Conservation (phyloP, 2,888 invertebrate genomes). For the Dryomyza anilis region DNA sequence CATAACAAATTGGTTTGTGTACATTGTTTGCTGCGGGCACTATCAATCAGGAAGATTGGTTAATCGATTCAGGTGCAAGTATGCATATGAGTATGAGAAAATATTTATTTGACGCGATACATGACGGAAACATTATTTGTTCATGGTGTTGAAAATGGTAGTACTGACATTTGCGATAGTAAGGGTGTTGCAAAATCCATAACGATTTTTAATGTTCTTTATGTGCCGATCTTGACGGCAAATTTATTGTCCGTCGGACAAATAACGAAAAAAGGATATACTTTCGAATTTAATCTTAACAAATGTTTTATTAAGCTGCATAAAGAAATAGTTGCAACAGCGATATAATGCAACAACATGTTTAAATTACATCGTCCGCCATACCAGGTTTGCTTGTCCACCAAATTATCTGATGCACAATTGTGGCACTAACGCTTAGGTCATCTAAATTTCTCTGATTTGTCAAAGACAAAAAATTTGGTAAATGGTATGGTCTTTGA, state of each 20-base stretch:
- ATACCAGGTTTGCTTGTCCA: neutral
- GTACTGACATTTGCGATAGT: neutral
- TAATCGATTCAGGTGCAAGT: slow-evolving; percentile 23
- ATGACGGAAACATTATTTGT: slow-evolving; percentile 21
- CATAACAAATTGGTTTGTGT: too few relatives aligned
- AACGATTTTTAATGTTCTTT: too few relatives aligned
- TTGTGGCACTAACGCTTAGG: slow-evolving; percentile 36
- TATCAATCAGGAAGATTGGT: slow-evolving; percentile 20
- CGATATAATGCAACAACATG: slow-evolving; percentile 2
- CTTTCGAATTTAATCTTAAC: neutral
- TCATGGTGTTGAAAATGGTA: slow-evolving; percentile 16
- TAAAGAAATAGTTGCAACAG: slow-evolving; percentile 15
- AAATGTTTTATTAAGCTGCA: too few relatives aligned
- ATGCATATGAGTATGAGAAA: slow-evolving; percentile 21
- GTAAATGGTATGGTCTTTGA: slow-evolving; percentile 14
- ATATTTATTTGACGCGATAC: slow-evolving; percentile 7
- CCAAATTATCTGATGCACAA: neutral
- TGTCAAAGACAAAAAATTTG: neutral
- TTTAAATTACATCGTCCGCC: neutral
- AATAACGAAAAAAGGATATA: slow-evolving; percentile 12
- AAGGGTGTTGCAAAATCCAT: slow-evolving; percentile 1
- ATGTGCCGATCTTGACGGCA: slow-evolving; percentile 14
- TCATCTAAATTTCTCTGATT: slow-evolving; percentile 30
- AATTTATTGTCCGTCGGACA: slow-evolving; percentile 19
- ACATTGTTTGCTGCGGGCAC: slow-evolving; percentile 13